Conservation (phyloP, 2,888 invertebrate species). For the Neria commutata region DNA sequence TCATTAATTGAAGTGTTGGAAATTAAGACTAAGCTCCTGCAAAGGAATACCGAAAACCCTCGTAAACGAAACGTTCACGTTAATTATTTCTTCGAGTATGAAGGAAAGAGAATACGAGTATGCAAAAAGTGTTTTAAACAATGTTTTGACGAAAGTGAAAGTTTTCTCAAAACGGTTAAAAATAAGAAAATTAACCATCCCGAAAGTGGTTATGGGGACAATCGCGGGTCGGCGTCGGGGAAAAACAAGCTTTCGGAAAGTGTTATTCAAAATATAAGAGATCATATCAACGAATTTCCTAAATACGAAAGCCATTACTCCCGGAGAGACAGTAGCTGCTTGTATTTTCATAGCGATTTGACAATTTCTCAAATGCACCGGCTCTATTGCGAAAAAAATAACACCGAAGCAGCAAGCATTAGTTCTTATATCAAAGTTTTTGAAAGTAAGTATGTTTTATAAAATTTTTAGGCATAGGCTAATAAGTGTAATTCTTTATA, state of each 20-base stretch:
- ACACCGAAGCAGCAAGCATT: conserved; percentile 19
- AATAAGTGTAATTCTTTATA: conserved; percentile 19
- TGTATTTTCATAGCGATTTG: conserved; percentile 26
- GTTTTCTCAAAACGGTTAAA: conserved; percentile 15
- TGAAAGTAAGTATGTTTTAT: conserved; percentile 9
- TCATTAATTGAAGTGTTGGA: conserved; percentile 20
- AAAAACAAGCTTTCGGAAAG: conserved; percentile 14
- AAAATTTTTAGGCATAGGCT: conserved; percentile 12
- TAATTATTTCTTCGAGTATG: conserved; percentile 18
- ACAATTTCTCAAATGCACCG: conserved; percentile 24
- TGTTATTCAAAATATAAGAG: conserved; percentile 15
- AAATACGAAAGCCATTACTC: conserved; percentile 26
- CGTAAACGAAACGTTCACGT: conserved; percentile 16
- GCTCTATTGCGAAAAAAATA: conserved; percentile 27
- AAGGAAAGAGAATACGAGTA: conserved; percentile 13
- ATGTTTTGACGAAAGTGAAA: conserved; percentile 20
- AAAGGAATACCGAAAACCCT: conserved; percentile 12
- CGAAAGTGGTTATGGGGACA: conserved; percentile 12
- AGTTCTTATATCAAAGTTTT: conserved; percentile 6
- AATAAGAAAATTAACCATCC: conserved; percentile 9
- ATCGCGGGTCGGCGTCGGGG: conserved; percentile 17
- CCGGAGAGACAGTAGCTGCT: conserved; percentile 24
- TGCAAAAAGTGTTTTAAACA: conserved; percentile 18
- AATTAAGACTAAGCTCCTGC: conserved; percentile 18
- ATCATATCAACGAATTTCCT: conserved; percentile 24